phyloP scores from a whole-genome alignment of 2,797 vertebrate genomes.

The Malacoraja senta region DNA sequence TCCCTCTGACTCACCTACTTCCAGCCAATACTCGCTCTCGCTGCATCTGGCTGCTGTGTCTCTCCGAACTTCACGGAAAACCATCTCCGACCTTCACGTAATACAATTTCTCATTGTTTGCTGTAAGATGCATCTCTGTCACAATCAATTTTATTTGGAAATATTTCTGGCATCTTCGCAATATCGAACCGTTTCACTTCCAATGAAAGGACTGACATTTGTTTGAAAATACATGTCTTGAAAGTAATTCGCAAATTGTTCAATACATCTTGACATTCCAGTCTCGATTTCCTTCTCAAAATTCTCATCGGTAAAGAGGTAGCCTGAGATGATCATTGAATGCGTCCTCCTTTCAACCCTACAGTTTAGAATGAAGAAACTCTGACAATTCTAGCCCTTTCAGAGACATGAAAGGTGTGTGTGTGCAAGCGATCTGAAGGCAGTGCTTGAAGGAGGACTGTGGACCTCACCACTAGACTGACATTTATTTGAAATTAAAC shows the following conservation, averaged over 20 bases:
- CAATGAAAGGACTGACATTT: background rate
- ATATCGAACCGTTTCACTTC: background rate
- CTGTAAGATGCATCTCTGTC: background rate
- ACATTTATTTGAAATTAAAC: background rate
- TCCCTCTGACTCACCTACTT: too few species aligned
- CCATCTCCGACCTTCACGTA: too few species aligned
- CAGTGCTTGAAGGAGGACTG: background rate
- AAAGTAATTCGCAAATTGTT: background rate
- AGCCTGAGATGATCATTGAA: background rate
- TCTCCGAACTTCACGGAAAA: too few species aligned
- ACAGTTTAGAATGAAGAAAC: background rate
- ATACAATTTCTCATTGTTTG: background rate
- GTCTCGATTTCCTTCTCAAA: background rate
- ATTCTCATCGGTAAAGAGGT: background rate
- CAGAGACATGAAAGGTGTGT: background rate
- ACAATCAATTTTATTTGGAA: background rate
- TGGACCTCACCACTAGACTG: too few species aligned
- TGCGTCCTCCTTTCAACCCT: background rate
- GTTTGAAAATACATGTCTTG: slow-evolving; percentile 23
- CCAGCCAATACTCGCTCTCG: too few species aligned
- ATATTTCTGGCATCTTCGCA: background rate
- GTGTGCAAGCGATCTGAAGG: background rate
- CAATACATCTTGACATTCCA: background rate
- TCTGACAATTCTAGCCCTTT: background rate
- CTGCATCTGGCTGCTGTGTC: too few species aligned